These are phyloP conservation scores for Brienomyrus brachyistius DNA, from an alignment of 2,113 vertebrate genomes.

Conservation along the genomic window DNA sequence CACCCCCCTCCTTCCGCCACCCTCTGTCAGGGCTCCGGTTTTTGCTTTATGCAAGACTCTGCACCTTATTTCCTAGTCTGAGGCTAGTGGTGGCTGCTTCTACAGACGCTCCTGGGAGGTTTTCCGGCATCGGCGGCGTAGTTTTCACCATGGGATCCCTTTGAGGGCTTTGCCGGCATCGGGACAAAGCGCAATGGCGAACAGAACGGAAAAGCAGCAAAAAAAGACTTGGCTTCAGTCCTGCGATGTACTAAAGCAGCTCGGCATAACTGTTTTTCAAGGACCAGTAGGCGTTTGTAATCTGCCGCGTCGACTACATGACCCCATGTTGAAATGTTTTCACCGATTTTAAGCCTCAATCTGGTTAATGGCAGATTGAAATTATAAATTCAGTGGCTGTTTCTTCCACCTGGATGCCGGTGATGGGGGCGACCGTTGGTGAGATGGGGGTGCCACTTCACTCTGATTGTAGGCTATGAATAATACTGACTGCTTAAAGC, in stretches of 20 bases:
- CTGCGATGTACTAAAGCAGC: neutral
- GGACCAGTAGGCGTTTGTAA: neutral
- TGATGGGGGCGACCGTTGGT: neutral
- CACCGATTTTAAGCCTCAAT: neutral
- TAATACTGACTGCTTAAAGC: constrained; percentile 17
- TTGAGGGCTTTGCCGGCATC: neutral
- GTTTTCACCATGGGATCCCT: neutral
- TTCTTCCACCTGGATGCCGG: neutral
- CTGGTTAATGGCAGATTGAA: constrained; percentile 2
- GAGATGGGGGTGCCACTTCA: neutral
- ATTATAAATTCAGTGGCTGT: constrained; percentile 2
- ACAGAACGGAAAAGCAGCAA: neutral
- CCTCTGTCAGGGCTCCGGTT: neutral
- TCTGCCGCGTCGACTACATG: neutral
- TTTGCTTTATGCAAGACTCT: neutral
- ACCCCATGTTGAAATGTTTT: neutral
- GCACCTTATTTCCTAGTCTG: neutral
- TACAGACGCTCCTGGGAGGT: neutral
- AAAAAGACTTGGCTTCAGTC: neutral
- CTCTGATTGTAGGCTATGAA: constrained; percentile 18
- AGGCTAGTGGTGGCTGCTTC: neutral
- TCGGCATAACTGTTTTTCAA: neutral
- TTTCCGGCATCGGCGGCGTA: neutral
- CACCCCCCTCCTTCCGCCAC: neutral
- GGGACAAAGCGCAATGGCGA: neutral